Conservation (phyloP, 2,113 vertebrate species). For the Pachyramphus minor region DNA sequence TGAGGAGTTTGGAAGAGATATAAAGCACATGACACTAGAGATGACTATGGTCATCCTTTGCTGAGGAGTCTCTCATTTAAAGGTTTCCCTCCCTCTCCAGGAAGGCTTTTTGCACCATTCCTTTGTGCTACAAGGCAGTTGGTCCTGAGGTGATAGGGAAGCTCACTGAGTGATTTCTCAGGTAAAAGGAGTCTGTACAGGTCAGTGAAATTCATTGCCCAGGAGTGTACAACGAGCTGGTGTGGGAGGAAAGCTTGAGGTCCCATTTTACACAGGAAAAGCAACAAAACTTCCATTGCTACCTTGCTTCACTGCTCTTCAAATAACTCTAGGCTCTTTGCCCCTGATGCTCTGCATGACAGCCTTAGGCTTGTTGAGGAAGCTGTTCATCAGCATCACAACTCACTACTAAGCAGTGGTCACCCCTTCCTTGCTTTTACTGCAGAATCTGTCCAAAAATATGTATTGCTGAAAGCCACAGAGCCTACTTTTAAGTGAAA, state of each 20-base stretch:
- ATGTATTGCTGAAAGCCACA: neutral
- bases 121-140: neutral
- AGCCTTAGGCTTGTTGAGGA: neutral
- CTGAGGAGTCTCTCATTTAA: neutral
- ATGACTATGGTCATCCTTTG: neutral
- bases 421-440: neutral
- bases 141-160: neutral
- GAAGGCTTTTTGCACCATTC: neutral
- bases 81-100: neutral
- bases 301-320: neutral
- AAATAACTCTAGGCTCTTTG: neutral
- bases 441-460: neutral
- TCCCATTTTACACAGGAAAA: neutral
- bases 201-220: neutral
- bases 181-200: neutral
- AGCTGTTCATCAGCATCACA: neutral
- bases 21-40: neutral
- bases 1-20: neutral
- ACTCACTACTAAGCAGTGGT: neutral
- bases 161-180: neutral
- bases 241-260: neutral
- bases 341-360: neutral
- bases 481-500: neutral
- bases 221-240: neutral
- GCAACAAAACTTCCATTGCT: neutral